Base-by-base conservation (phyloP, 2,888 invertebrate species). In the Drosophila vallismaia region DNA sequence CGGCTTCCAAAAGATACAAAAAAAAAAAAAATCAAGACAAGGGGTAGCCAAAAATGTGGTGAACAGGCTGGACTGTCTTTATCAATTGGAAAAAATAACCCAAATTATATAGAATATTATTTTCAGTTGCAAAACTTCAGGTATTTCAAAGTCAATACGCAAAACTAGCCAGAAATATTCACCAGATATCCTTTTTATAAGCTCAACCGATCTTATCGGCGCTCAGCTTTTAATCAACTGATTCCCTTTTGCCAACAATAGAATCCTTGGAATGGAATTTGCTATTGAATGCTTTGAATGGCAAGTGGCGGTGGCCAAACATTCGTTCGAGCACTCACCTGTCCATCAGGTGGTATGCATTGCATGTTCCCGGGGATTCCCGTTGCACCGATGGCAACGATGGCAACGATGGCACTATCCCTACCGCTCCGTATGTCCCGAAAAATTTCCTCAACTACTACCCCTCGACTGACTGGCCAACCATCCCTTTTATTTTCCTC, bases 41-140 rank as follows among this genome's bases (percentile, higher is more conserved):
- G n/a, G 36, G 6, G 4, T 36, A n/a, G 36, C 36, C 36, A 29
- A 12, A 48, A 48, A 48, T 29, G 12, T 19, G 7, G 19, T 7
- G 6, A 60, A 57, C 46, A 56, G 10, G 24, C 57, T 33, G n/a
- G 44, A 62, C 50, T 63, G 51, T 51, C 19, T 58, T 63, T 64
- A 64, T 64, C 64, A 64, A 52, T 64, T 64, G 4, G 10, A 2
- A 19, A 19, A 19, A 19, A 19, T 19, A 19, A 19, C 2, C 19
- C 19, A 19, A 19, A 19, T 19, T 19, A 19, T 19, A 19, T n/a
- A n/a, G n/a, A n/a, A n/a, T n/a, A n/a, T n/a, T n/a, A n/a, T n/a
- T n/a, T n/a, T n/a, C n/a, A n/a, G n/a, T n/a, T n/a, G n/a, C n/a
- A n/a, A n/a, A n/a, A n/a, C n/a, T n/a, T n/a, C n/a, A n/a, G n/a